Base-by-base conservation (phyloP, 2,888 invertebrate species). In the Campoletis raptor region DNA sequence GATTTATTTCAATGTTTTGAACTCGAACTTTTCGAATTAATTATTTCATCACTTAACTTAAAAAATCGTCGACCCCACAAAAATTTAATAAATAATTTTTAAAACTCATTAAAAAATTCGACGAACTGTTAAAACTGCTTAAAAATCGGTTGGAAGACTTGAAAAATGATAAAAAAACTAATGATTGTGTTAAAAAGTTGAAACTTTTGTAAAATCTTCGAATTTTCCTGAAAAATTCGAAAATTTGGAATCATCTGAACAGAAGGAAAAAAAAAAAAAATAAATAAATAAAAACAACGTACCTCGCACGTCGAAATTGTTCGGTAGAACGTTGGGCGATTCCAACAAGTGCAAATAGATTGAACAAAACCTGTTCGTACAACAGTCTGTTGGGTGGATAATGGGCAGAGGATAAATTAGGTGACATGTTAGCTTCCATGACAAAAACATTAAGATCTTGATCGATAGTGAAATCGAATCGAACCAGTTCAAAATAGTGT, bases 401-500 rank as follows among this genome's bases (percentile, higher is more conserved):
- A 94, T 99, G 99, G 0, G 97, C 97, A 0, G 99, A 98, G 0
- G 98, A 98, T 83, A 99, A 95, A 95, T 99, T 99, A 0, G 99
- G 99, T 18, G 99, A 99, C 99, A 99, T 99, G 92, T 99, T 99
- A 0, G 98, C 99, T 95, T 99, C 99, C 96, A 99, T 97, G 8
- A 99, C 95, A 91, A 96, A 97, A 0, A 99, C 97, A 73, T 97
- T 97, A 0, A 99, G 94, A 79, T 98, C 95, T 89, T 98, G 97
- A 93, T 99, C 98, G 2, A 99, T 95, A 0, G 98, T 97, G 92
- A 99, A 97, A 94, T 99, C 99, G 92, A 99, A 98, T 45, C 99
- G 96, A 95, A 99, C 97, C 95, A 99, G 95, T 94, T 99, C 99
- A 94, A 99, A 99, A 94, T 98, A 99, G 91, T 97, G 97, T 24